Evolutionary conservation across 2,888 invertebrate species (phyloP).

Genomic region (Coelinius sp.): DNA sequence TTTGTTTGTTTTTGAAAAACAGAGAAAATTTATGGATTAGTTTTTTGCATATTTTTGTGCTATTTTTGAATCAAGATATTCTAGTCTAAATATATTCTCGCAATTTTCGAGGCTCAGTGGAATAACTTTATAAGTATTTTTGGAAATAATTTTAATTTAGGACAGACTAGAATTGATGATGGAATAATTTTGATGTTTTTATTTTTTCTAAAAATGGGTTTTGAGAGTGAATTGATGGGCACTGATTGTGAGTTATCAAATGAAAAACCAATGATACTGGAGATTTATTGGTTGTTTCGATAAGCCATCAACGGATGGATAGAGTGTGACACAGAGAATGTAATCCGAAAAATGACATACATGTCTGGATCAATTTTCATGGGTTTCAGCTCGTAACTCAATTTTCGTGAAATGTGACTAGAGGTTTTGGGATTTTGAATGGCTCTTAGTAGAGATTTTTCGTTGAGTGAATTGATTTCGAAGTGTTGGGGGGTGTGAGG

Average conservation of each 20-base stretch:
- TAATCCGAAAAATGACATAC: constrained; percentile 18
- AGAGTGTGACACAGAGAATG: neutral
- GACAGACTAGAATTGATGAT: neutral
- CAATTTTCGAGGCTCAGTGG: neutral
- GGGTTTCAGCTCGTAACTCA: neutral
- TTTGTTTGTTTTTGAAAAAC: constrained; percentile 57
- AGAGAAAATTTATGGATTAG: constrained; percentile 43
- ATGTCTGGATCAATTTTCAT: constrained; percentile 2
- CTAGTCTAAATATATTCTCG: constrained; percentile 22
- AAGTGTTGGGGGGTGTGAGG: neutral
- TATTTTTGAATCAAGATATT: neutral
- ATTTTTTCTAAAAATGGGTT: neutral
- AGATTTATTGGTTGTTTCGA: constrained; percentile 1
- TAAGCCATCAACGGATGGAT: neutral
- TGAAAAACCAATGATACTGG: neutral
- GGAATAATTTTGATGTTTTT: neutral
- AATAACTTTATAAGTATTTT: neutral
- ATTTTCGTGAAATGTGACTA: neutral
- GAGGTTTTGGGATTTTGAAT: neutral
- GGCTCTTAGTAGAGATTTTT: neutral
- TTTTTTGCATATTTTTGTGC: neutral
- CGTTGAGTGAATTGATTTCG: neutral
- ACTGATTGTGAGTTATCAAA: neutral
- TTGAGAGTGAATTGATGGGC: neutral
- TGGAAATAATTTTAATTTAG: neutral